phyloP scores from a whole-genome alignment of 1,140 invertebrate genomes.

The Acromyrmex charruanus region DNA sequence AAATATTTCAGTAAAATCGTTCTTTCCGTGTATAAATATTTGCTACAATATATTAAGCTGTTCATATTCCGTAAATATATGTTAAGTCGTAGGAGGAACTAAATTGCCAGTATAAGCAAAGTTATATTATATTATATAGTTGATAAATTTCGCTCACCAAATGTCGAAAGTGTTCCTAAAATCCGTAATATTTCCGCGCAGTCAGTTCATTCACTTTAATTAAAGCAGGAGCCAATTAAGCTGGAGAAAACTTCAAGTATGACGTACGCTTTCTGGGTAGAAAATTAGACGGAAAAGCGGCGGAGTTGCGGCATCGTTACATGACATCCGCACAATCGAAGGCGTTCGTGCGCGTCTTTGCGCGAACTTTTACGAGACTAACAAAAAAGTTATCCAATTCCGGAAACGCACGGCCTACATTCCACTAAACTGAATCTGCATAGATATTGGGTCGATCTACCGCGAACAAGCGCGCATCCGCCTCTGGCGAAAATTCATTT shows the following conservation, averaged over 20 bases:
- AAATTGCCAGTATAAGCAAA: constrained; percentile 16
- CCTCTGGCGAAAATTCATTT: constrained; percentile 45
- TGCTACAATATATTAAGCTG: background rate
- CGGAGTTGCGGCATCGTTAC: background rate
- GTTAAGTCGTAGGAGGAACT: background rate
- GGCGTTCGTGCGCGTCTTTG: constrained; percentile 12
- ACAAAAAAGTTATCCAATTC: constrained; percentile 21
- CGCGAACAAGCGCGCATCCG: constrained; percentile 17
- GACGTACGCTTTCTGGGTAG: background rate
- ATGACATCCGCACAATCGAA: constrained; percentile 7
- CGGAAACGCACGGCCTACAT: background rate
- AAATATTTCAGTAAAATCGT: too few species aligned
- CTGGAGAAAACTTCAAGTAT: background rate
- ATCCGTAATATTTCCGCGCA: constrained; percentile 22
- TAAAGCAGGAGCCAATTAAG: constrained; percentile 49
- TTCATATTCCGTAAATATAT: background rate
- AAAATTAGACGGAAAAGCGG: constrained; percentile 48
- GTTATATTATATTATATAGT: background rate
- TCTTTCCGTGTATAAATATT: constrained; percentile 8
- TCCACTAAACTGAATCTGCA: constrained; percentile 35
- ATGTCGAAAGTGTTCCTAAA: constrained; percentile 7
- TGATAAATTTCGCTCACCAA: constrained; percentile 13
- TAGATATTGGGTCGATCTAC: constrained; percentile 52
- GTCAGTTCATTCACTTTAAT: constrained; percentile 29
- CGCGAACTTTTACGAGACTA: background rate